A percentile compares a stretch with the other conserved stretches of the same genome.
Evolutionary conservation across 1,140 invertebrate species (phyloP).

Genomic region (Aphelenchoides fujianensis): DNA sequence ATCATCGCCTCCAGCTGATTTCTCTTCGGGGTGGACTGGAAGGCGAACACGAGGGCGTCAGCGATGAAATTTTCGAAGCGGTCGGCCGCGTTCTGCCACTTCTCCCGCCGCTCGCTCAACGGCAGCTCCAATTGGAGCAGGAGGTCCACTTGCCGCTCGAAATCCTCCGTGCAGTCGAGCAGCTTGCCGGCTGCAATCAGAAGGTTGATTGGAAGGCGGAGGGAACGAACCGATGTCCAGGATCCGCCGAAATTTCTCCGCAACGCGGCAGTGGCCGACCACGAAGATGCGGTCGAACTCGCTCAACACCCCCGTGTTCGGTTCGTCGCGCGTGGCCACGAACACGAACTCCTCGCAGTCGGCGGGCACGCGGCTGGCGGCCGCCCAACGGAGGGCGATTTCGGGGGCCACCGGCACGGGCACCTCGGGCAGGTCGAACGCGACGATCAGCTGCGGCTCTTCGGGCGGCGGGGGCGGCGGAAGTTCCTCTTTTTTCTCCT

Average conservation of each 20-base stretch:
- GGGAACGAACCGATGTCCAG: constrained; percentile 26
- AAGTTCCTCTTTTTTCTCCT: constrained; percentile 8
- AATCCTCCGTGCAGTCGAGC: neutral
- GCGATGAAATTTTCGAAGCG: constrained; percentile 26
- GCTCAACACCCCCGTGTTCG: constrained; percentile 13
- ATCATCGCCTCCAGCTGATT: constrained; percentile 18
- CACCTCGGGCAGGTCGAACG: neutral
- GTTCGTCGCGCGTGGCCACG: constrained; percentile 21
- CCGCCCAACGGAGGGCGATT: neutral
- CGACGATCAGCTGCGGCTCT: neutral
- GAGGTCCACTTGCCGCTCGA: constrained; percentile 23
- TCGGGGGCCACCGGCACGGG: neutral
- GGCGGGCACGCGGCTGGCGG: neutral
- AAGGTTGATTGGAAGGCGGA: constrained; percentile 5
- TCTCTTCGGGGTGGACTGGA: constrained; percentile 24
- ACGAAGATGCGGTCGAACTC: constrained; percentile 21
- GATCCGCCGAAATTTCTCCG: constrained; percentile 14
- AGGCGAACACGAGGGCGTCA: constrained; percentile 19
- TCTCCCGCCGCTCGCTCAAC: neutral
- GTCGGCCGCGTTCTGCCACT: constrained; percentile 25
- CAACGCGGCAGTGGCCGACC: constrained; percentile 18
- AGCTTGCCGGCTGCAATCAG: constrained; percentile 11
- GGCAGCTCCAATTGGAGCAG: constrained; percentile 12
- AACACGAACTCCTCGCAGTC: constrained; percentile 20
- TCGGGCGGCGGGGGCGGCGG: too few species aligned